Evolutionary conservation across 1,140 invertebrate species (phyloP).

Genomic region (Brachionus rotundiformis): DNA sequence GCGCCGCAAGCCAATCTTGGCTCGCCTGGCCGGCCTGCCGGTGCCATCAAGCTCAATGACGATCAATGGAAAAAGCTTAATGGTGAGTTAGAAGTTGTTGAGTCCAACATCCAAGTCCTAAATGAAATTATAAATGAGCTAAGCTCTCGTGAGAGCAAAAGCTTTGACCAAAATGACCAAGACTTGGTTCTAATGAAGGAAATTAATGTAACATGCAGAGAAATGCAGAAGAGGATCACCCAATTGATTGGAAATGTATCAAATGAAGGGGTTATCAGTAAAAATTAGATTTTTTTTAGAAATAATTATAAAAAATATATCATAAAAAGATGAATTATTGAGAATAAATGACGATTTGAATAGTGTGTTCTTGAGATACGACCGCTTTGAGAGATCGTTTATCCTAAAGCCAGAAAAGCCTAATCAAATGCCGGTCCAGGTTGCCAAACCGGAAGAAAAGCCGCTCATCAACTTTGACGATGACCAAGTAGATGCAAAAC

Average conservation of each 20-base stretch:
- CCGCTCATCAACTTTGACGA: constrained; percentile 27
- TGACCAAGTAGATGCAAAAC: constrained; percentile 18
- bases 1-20: neutral
- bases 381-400: constrained; percentile 63
- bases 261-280: constrained; percentile 84
- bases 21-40: neutral
- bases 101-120: constrained; percentile 88
- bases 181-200: constrained; percentile 68
- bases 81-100: constrained; percentile 86
- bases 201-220: constrained; percentile 77
- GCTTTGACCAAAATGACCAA: constrained; percentile 68
- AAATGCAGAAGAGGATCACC: constrained; percentile 90
- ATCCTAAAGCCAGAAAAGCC: constrained; percentile 55
- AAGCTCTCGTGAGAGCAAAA: constrained; percentile 72
- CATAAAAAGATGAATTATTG: constrained; percentile 74
- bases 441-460: neutral
- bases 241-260: constrained; percentile 84
- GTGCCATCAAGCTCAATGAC: constrained; percentile 63
- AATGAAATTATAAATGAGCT: constrained; percentile 90
- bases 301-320: no score
- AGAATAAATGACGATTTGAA: constrained; percentile 93
- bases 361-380: constrained; percentile 83
- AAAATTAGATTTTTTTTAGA: constrained; percentile 51
- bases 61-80: constrained; percentile 84
- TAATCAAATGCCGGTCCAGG: neutral